Evolutionary conservation across 2,113 vertebrate species (phyloP), one percentile per base, ranked within the genome.

Genomic region (Misgurnus mizolepis): DNA sequence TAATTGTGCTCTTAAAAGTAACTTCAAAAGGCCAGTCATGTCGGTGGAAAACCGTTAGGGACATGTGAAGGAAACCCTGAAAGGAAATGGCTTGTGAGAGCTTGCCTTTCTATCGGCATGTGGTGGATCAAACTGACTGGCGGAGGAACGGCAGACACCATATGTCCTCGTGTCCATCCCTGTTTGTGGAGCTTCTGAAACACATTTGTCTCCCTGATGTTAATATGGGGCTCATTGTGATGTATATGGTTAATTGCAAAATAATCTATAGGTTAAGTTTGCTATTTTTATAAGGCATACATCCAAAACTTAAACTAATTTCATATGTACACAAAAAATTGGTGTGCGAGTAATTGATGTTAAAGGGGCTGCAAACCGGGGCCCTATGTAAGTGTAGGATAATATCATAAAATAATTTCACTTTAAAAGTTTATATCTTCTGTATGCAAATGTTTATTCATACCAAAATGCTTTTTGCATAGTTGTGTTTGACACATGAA

Each of bases 1-100:
- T 92, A 90, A 92, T 91, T 92, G 88, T 81, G 86, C 91, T 92
- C 87, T 93, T 93, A 90, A 93, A 93, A 90, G 80, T 72, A 71
- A 93, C 93, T 92, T 93, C 92, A 94, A 94, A 94, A 90, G 71
- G 79, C 79, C 66, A 71, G 88, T 86, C 80, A 88, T 92, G 91
- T 89, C 87, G 88, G 84, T 81, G 88, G 88, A 90, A 90, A 89
- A 91, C 91, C 49, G 80, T 87, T 82, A 84, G 86, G 55, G 64
- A 82, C 60, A 55, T 73, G 73, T 84, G 80, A 77, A 78, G 67
- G 58, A 49, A 77, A 27, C 81, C 87, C 86, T 80, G 80, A 62
- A 85, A 88, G 86, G 49, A 80, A 86, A 80, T 87, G 50, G 61
- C 71, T 69, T 43, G 40, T 3, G 22, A 78, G 71, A 41, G 67